Evolutionary conservation across 2,888 invertebrate genomes (phyloP), one percentile per base, ranked within the genome.

Genomic region (Cancer borealis): DNA sequence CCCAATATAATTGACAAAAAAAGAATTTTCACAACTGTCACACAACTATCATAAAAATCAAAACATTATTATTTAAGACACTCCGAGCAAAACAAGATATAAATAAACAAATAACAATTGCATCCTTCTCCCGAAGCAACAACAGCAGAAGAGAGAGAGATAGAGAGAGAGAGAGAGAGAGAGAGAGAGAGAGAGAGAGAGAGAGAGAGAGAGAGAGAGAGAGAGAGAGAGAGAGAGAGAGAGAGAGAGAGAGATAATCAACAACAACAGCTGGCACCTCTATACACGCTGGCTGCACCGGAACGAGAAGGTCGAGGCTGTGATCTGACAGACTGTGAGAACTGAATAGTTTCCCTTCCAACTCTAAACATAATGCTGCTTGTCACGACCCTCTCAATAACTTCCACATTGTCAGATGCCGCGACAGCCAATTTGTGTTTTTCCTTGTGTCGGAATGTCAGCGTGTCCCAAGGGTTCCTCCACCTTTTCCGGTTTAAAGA

Each of bases 131-230:
- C 39, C 39, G 90, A 90, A 49, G 49, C 49, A 90, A 49, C 47
- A 26, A 49, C n/a, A 49, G 49, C 21, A 26, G n/a, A 26, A 49
- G 49, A 49, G 49, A 47, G 47, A 47, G 47, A 47, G 47, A 47
- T 21, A 47, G 47, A 47, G 47, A 47, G 47, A 47, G 47, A 47
- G 47, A 47, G 47, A 66, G 66, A 66, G 66, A 66, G 66, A 66
- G 90, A 90, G 90, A 90, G 90, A 90, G 90, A 90, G 90, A 90
- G 90, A 90, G 90, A 90, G 90, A 90, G 49, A 90, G 90, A 90
- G 90, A 90, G 90, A 90, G 90, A 90, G 90, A 90, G 90, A 90
- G 90, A 90, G 90, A 90, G 90, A 47, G 90, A 90, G 90, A 90
- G 90, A 90, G 90, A 90, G 49, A 90, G 49, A 90, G 49, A 12